Evolutionary conservation across 2,888 invertebrate species (phyloP).

Genomic region (Meliscaeva auricollis): DNA sequence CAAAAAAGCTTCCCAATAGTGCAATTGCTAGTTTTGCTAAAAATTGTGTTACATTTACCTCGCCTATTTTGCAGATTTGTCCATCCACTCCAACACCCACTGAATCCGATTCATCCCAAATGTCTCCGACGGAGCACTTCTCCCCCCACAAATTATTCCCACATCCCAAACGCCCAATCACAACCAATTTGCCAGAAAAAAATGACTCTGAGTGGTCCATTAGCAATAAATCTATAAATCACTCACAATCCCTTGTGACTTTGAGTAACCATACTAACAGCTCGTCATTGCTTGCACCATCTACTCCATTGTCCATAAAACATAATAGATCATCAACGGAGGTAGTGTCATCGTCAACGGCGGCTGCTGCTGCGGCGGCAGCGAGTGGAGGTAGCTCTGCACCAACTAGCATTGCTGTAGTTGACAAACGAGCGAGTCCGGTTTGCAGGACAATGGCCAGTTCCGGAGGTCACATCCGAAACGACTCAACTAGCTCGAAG

Average conservation of each 20-base stretch:
- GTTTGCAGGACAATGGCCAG: conserved; percentile 43
- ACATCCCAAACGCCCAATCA: conserved; percentile 26
- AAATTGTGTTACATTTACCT: conserved; percentile 66
- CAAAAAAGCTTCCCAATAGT: conserved; percentile 52
- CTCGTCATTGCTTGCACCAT: conserved; percentile 84
- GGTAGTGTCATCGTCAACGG: conserved; percentile 76
- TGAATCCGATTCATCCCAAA: conserved; percentile 79
- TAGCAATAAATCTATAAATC: conserved; percentile 77
- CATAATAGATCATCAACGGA: conserved; percentile 81
- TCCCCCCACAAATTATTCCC: conserved; percentile 36
- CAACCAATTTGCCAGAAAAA: conserved; percentile 25
- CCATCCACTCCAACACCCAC: conserved; percentile 83
- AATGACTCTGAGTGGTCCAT: conserved; percentile 54
- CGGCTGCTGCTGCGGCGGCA: conserved; percentile 61
- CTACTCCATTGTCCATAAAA: conserved; percentile 81
- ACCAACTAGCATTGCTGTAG: conserved; percentile 77
- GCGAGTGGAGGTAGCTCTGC: conserved; percentile 77
- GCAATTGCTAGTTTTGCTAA: conserved; percentile 65
- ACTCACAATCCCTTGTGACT: conserved; percentile 74
- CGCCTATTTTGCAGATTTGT: conserved; percentile 79
- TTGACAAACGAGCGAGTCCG: conserved; percentile 64
- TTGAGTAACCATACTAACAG: conserved; percentile 80
- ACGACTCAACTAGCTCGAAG: conserved; percentile 81
- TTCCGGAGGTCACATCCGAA: conserved; percentile 54
- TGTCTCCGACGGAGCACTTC: conserved; percentile 52